Base-by-base conservation (phyloP, 1,140 invertebrate species). In the Cyclargus thomasi region DNA sequence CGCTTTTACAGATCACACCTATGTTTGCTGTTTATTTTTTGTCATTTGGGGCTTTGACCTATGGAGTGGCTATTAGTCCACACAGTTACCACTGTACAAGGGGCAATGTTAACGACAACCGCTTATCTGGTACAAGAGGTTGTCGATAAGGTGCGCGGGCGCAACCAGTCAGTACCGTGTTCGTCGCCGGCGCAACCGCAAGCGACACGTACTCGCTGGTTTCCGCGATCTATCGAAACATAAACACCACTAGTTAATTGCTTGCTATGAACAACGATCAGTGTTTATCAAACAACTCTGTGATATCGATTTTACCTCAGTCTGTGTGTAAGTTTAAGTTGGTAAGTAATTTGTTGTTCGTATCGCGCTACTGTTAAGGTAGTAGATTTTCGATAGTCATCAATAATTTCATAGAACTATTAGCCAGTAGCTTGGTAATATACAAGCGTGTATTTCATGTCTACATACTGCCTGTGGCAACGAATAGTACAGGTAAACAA, bases 231-330 rank as follows among this genome's bases (percentile, higher is more conserved):
- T 78, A 73, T 69, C 36, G 78, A 78, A 80, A 78, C 80, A 79
- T 78, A 79, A 83, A 78, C 79, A 83, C 79, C 79, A 81, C 79
- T 80, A 82, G 74, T 77, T 78, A 77, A 79, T 62, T 79, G 80
- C 69, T 85, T 79, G 80, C 69, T 85, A 88, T 85, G 79, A 75
- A 71, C 78, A 75, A 68, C 76, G 76, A 70, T 64, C 64, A 70
- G 73, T 86, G 85, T 89, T 89, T 87, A 72, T 69, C 79, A 84
- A 86, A 86, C 80, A 35, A 79, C 86, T 82, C 78, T 81, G 77
- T 77, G 77, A 68, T 63, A 77, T 79, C 77, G 70, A 67, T 78
- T 82, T 82, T 80, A 81, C 72, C 80, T 76, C 70, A 78, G 78
- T 67, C 72, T 75, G 73, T 80, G 39, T 11, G 10, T 47, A 16